Base-by-base conservation (phyloP, 2,888 invertebrate genomes). In the Apotomis turbidana region DNA sequence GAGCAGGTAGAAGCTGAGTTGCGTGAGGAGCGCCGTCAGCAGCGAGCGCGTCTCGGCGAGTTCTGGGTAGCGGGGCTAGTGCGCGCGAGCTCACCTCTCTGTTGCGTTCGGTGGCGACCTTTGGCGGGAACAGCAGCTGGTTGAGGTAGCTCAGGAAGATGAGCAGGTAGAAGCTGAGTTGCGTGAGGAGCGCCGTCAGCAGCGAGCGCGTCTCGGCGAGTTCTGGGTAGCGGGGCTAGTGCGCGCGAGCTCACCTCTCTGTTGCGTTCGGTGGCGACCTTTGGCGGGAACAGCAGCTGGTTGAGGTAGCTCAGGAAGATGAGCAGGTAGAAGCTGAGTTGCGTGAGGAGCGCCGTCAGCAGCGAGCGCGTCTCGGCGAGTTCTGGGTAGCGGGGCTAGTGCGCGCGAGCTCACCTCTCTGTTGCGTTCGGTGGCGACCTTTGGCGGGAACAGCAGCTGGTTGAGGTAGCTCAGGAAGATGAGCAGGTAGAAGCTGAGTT, bases 71-170 rank as follows among this genome's bases (percentile, higher is more conserved):
- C 8, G 44, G 44, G 8, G 44, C 8, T 5, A 6, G 44, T 6
- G 8, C 5, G 38, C 27, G 13, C 8, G n/a, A 5, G 68, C 83
- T 81, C 93, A 97, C 96, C 88, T 97, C 95, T 83, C 97, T 94
- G 79, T 96, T 95, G 82, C 95, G 95, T 87, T 98, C 97, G 60
- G 94, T 95, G 69, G 96, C 95, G 70, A 96, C 95, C 85, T 97
- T 97, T n/a, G 97, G 97, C 64, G 95, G 95, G 86, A 96, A 97
- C 70, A 99, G 93, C 78, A 98, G 93, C 89, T 99, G 98, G 90
- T 98, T 97, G 79, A 99, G 94, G 89, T 98, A 98, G 70, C 99
- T 99, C 78, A 99, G 95, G 79, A 99, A 94, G 95, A 99, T 97
- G 68, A 99, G 95, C 76, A 99, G 93, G 84, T 97, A 98, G 91